Percentiles rank a stretch among this genome's conserved stretches.
Conservation (phyloP, 1,140 invertebrate species). For the Chelonus insularis region DNA sequence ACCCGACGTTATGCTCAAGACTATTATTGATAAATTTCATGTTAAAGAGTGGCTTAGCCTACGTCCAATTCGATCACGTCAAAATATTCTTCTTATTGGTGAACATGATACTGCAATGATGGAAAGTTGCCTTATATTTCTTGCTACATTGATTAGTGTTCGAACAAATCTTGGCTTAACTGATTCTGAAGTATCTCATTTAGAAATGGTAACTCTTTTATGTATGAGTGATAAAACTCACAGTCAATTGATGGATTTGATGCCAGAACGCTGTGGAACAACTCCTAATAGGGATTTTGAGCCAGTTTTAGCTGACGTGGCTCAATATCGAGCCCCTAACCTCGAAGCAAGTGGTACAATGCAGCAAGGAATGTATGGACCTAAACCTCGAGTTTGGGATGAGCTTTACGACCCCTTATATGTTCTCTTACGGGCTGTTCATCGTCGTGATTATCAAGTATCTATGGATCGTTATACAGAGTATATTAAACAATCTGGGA, state of each 20-base stretch:
- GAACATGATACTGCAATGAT: conserved; percentile 88
- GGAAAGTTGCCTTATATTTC: conserved; percentile 88
- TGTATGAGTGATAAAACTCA: conserved; percentile 95
- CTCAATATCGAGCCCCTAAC: conserved; percentile 77
- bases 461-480: conserved; percentile 88
- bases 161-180: conserved; percentile 78
- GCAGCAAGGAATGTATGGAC: conserved; percentile 93
- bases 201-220: conserved; percentile 91
- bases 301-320: conserved; percentile 76
- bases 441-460: conserved; percentile 89
- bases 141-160: conserved; percentile 87
- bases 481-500: conserved; percentile 71
- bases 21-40: conserved; percentile 89
- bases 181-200: conserved; percentile 66
- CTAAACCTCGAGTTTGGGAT: conserved; percentile 87
- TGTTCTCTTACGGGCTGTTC: conserved; percentile 86
- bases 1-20: conserved; percentile 82
- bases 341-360: conserved; percentile 80
- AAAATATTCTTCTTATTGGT: conserved; percentile 67
- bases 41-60: conserved; percentile 84
- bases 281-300: conserved; percentile 90
- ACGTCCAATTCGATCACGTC: conserved; percentile 66
- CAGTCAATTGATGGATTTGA: conserved; percentile 90
- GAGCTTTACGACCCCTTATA: conserved; percentile 92
- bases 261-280: conserved; percentile 93